Evolutionary conservation across 2,797 vertebrate genomes (phyloP).

Genomic region (Notamacropus eugenii): DNA sequence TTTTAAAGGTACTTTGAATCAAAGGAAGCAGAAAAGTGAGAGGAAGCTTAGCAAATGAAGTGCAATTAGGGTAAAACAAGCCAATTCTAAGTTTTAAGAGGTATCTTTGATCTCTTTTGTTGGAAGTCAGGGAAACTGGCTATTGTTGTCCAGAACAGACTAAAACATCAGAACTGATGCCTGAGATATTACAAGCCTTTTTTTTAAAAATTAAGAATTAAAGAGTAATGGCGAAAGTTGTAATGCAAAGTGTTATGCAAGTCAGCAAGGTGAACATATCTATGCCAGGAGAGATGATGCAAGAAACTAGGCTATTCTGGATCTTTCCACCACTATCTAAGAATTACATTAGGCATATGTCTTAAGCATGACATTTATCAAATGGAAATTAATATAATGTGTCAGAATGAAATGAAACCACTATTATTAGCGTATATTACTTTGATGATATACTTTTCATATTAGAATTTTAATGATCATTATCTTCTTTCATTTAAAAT

Average conservation of each 20-base stretch:
- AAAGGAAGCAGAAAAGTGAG: conserved; percentile 73
- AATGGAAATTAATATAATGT: conserved; percentile 66
- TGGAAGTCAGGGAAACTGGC: conserved; percentile 40
- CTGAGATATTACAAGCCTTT: conserved; percentile 58
- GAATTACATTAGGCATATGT: conserved; percentile 35
- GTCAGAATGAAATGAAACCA: conserved; percentile 61
- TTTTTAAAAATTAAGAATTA: conserved; percentile 65
- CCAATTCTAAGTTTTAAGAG: conserved; percentile 64
- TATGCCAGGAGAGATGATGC: conserved; percentile 57
- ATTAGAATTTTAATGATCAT: conserved; percentile 57
- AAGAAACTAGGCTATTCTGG: conserved; percentile 56
- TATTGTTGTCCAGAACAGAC: conserved; percentile 1
- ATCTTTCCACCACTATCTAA: conserved; percentile 55
- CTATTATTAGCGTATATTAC: conserved; percentile 62
- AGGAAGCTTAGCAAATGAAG: conserved; percentile 74
- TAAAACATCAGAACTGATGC: conserved; percentile 38
- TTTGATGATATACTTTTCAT: conserved; percentile 54
- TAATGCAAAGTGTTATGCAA: conserved; percentile 70
- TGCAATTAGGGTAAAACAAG: conserved; percentile 68
- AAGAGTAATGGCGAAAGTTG: conserved; percentile 42
- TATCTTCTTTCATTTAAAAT: conserved; percentile 55
- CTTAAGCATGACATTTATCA: conserved; percentile 46
- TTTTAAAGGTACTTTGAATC: conserved; percentile 74
- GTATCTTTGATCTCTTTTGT: conserved; percentile 68
- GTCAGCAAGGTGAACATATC: conserved; percentile 66